Evolutionary conservation across 2,797 vertebrate species (phyloP).

Genomic region (Percopsis omiscomaycus): DNA sequence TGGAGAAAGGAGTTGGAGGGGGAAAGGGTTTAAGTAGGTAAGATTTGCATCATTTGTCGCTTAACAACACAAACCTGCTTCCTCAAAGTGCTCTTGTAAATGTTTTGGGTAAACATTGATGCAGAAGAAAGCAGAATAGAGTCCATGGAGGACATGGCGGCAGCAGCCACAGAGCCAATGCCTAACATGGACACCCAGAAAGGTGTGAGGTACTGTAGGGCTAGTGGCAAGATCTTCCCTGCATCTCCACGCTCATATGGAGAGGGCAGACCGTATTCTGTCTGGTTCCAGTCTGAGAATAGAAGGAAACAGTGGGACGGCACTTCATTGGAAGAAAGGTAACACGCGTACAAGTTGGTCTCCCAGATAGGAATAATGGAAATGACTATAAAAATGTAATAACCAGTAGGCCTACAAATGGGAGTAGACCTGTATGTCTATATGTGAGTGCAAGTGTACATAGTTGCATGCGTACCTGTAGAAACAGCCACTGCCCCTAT

Average conservation of each 20-base stretch:
- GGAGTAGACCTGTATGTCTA: not conserved
- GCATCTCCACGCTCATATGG: conserved; percentile 55
- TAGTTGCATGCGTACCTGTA: conserved; percentile 66
- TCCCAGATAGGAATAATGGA: not conserved
- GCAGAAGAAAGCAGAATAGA: conserved; percentile 70
- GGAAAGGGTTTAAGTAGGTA: not conserved
- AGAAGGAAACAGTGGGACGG: not conserved
- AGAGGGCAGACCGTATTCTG: conserved; percentile 51
- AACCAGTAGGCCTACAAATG: not conserved
- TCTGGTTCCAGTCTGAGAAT: conserved; percentile 68
- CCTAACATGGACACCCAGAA: conserved; percentile 49
- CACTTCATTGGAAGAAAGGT: not conserved
- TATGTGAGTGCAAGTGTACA: not conserved
- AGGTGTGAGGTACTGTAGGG: conserved; percentile 54
- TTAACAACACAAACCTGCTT: conserved; percentile 51
- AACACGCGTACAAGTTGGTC: not conserved
- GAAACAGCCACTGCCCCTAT: conserved; percentile 76
- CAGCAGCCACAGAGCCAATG: conserved; percentile 64
- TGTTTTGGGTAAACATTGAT: conserved; percentile 66
- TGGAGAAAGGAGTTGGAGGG: no score
- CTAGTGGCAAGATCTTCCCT: conserved; percentile 57
- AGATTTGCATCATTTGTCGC: not conserved
- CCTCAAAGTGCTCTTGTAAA: conserved; percentile 62
- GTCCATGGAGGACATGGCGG: conserved; percentile 73
- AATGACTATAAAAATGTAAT: not conserved